phyloP scores from a whole-genome alignment of 2,113 vertebrate species.

The Meriones unguiculatus region DNA sequence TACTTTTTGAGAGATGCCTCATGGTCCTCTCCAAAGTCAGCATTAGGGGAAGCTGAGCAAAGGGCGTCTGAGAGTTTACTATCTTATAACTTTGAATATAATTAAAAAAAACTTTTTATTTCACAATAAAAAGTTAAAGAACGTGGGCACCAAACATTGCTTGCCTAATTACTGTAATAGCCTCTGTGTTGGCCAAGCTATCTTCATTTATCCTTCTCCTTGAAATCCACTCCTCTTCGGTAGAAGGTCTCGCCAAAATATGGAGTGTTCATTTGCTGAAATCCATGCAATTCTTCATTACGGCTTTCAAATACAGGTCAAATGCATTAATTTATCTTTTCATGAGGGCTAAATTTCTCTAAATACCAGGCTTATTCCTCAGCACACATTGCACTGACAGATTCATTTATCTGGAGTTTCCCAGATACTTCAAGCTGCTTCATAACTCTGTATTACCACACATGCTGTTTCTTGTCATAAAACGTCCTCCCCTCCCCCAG shows the following conservation, averaged over 20 bases:
- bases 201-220: background rate
- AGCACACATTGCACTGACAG: background rate
- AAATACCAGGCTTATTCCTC: background rate
- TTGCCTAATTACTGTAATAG: background rate
- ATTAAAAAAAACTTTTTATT: background rate
- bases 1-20: background rate
- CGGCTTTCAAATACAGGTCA: slow-evolving; percentile 22
- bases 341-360: background rate
- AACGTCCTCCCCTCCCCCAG: background rate
- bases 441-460: background rate
- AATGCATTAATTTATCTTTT: background rate
- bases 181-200: background rate
- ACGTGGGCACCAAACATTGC: background rate
- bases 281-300: background rate
- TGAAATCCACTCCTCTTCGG: background rate
- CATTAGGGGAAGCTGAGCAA: background rate
- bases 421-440: background rate
- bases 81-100: background rate
- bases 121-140: background rate
- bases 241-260: background rate
- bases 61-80: background rate
- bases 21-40: background rate
- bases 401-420: background rate
- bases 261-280: background rate
- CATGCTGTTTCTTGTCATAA: background rate